Evolutionary conservation across 1,140 invertebrate genomes (phyloP).

Genomic region (Sipha flava): DNA sequence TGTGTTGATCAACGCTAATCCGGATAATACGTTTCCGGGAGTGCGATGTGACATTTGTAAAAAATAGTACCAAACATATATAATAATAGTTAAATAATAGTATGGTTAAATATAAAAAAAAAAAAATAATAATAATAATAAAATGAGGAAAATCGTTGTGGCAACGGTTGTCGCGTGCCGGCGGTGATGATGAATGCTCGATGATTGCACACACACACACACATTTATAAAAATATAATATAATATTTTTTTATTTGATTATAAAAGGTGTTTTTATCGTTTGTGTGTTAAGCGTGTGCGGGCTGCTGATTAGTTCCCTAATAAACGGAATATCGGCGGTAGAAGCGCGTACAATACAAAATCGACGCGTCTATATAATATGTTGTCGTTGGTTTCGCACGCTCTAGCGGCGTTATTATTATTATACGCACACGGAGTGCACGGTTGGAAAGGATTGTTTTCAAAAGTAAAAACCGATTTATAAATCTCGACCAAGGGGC

Average conservation of each 20-base stretch:
- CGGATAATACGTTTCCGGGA: constrained; percentile 1
- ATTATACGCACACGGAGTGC: background rate
- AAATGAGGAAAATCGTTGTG: background rate
- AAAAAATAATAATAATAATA: background rate
- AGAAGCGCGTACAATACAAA: background rate
- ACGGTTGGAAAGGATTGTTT: background rate
- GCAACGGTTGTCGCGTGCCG: background rate
- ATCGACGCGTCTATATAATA: too few relatives aligned
- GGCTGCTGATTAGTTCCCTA: constrained; percentile 1
- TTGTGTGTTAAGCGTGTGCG: constrained; percentile 2
- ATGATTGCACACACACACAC: too few relatives aligned
- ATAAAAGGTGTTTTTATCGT: background rate
- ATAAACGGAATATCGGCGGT: constrained; percentile 16
- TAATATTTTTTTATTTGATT: too few relatives aligned
- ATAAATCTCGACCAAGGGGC: background rate
- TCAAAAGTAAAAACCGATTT: background rate
- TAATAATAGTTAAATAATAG: background rate
- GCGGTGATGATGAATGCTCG: background rate
- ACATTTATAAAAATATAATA: too few relatives aligned
- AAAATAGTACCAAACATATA: background rate
- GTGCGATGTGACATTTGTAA: background rate
- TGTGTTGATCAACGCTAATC: background rate
- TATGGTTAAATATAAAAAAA: too few relatives aligned
- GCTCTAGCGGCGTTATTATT: background rate
- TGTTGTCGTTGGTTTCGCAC: background rate